These are phyloP conservation scores for Hypanus sabinus DNA, from an alignment of 2,113 vertebrate species.

Conservation along the genomic window DNA sequence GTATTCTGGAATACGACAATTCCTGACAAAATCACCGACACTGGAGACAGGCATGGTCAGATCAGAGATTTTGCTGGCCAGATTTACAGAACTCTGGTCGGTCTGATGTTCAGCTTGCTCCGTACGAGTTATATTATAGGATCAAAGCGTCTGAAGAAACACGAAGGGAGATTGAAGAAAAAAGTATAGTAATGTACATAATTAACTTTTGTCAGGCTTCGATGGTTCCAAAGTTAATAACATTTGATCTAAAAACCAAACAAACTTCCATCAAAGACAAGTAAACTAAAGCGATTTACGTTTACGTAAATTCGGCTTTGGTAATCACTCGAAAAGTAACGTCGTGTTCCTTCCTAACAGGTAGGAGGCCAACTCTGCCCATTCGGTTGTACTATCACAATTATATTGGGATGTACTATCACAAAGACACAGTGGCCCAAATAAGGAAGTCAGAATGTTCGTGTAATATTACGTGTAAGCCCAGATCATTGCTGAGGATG, in stretches of 20 bases:
- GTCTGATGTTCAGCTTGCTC: neutral
- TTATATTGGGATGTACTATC: neutral
- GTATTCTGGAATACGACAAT: neutral
- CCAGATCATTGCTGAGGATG: neutral
- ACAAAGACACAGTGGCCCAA: neutral
- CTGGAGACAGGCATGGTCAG: neutral
- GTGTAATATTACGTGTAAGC: neutral
- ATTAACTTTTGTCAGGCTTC: neutral
- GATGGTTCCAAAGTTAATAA: neutral
- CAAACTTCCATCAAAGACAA: neutral
- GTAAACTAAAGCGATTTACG: neutral
- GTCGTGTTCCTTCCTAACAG: too few species aligned
- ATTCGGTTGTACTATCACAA: too few species aligned
- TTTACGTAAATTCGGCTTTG: neutral
- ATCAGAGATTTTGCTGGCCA: neutral
- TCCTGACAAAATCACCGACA: neutral
- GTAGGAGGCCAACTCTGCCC: too few species aligned
- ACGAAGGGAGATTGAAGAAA: neutral
- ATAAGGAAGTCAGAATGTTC: constrained; percentile 11
- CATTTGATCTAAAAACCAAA: neutral
- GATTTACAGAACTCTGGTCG: neutral
- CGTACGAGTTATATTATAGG: neutral
- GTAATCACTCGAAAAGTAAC: too few species aligned
- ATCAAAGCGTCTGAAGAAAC: neutral
- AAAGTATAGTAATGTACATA: neutral